phyloP scores from a whole-genome alignment of 2,888 invertebrate genomes.

The Lamellibrachia columna region DNA sequence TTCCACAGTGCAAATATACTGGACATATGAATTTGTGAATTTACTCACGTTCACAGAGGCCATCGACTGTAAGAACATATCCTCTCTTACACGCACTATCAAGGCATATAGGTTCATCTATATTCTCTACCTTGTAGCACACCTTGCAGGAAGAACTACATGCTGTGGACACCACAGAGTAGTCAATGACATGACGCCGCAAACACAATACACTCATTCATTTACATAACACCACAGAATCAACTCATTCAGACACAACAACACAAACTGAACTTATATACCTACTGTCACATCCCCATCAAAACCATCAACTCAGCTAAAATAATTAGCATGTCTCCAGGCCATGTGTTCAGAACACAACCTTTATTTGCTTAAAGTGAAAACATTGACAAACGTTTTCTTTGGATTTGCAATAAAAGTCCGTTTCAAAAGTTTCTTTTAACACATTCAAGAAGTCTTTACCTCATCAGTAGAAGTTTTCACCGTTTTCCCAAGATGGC shows the following conservation, averaged over 20 bases:
- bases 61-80: neutral
- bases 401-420: no score
- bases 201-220: neutral
- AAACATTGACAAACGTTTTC: no score
- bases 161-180: neutral
- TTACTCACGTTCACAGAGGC: neutral
- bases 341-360: no score
- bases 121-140: neutral
- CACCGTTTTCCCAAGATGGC: no score
- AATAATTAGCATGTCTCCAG: no score
- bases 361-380: no score
- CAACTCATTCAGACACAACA: neutral
- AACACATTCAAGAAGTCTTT: no score
- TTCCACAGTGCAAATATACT: neutral
- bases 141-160: neutral
- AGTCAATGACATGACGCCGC: neutral
- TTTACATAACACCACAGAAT: neutral
- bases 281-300: neutral
- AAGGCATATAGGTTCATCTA: neutral
- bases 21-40: neutral
- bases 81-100: neutral
- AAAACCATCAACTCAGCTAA: neutral
- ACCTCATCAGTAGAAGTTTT: no score
- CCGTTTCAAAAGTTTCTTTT: no score
- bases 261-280: neutral